Conservation (phyloP, 2,888 invertebrate genomes). For the Orthosia incerta region DNA sequence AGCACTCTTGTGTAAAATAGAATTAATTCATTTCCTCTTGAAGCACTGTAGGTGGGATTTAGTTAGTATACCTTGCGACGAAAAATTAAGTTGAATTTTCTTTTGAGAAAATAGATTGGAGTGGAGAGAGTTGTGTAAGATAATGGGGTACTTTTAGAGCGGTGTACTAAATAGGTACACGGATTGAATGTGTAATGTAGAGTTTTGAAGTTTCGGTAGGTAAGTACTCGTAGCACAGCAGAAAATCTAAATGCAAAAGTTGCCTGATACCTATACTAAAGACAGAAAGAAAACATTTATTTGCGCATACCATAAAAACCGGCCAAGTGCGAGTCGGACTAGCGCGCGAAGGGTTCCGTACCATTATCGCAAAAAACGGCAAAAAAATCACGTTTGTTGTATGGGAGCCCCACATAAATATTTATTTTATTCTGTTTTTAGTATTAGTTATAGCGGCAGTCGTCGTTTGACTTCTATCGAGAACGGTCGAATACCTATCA, state of each 20-base stretch:
- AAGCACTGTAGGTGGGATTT: conserved; percentile 69
- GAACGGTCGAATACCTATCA: no score
- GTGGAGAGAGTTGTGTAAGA: conserved; percentile 24
- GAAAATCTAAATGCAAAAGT: neutral
- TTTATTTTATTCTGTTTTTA: no score
- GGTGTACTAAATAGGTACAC: conserved; percentile 9
- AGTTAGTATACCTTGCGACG: conserved; percentile 68
- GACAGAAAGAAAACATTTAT: no score
- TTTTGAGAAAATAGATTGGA: conserved; percentile 26
- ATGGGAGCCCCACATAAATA: no score
- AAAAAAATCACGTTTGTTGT: no score
- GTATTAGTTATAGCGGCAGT: no score
- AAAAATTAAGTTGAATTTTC: conserved; percentile 60
- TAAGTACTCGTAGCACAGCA: neutral
- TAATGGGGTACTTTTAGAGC: conserved; percentile 29
- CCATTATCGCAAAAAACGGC: no score
- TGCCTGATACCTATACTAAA: neutral
- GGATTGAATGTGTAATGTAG: conserved; percentile 1
- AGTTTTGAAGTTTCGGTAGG: conserved; percentile 9
- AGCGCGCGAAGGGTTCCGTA: no score
- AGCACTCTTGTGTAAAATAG: conserved; percentile 85
- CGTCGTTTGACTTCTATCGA: no score
- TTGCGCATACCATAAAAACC: no score
- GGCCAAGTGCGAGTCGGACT: no score
- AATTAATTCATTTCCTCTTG: conserved; percentile 82